Evolutionary conservation across 2,113 vertebrate genomes (phyloP).

Genomic region (Alligator mississippiensis): DNA sequence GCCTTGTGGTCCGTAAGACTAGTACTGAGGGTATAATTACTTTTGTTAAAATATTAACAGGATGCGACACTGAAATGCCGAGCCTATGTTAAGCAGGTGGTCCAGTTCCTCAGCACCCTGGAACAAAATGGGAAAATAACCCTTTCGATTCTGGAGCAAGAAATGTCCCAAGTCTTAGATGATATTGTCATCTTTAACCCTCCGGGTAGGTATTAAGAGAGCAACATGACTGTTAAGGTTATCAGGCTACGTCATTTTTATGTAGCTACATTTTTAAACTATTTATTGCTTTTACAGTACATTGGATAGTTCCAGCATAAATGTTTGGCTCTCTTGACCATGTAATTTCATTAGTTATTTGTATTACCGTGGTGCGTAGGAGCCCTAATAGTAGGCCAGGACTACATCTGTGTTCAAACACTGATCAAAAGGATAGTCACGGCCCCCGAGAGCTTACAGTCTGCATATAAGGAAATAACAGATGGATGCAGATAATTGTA

Average conservation of each 20-base stretch:
- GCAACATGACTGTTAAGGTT: not conserved
- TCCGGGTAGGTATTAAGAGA: constrained; percentile 81
- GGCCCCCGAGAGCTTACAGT: not conserved
- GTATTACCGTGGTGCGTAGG: not conserved
- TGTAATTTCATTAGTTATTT: not conserved
- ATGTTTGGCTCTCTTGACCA: not conserved
- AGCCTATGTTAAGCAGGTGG: constrained; percentile 82
- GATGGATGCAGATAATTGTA: not conserved
- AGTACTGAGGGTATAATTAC: not conserved
- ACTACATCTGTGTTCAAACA: not conserved
- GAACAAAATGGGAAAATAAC: constrained; percentile 91
- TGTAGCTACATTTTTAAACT: not conserved
- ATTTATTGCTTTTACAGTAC: not conserved
- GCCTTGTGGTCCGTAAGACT: not conserved
- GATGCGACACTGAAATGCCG: constrained; percentile 86
- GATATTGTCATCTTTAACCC: constrained; percentile 90
- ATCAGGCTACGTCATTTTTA: not conserved
- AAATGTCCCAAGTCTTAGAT: constrained; percentile 91
- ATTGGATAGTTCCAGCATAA: not conserved
- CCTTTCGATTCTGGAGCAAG: constrained; percentile 85
- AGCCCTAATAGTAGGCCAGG: not conserved
- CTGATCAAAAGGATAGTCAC: not conserved
- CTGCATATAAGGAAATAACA: no score
- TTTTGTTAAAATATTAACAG: constrained; percentile 58
- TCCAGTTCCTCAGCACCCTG: constrained; percentile 88